Evolutionary conservation across 2,113 vertebrate genomes (phyloP).

Genomic region (Entomyzon cyanotis): DNA sequence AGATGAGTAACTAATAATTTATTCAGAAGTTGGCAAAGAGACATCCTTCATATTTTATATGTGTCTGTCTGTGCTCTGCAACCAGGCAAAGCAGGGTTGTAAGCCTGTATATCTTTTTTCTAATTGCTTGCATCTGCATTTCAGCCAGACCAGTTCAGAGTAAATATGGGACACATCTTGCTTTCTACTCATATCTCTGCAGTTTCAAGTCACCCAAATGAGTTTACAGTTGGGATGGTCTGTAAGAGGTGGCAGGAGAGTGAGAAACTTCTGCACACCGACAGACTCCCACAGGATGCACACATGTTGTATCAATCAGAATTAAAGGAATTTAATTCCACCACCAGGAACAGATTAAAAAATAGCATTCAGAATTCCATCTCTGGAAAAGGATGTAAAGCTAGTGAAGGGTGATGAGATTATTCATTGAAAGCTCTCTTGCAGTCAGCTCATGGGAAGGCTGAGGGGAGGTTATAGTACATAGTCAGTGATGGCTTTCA

Average conservation of each 20-base stretch:
- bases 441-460: background rate
- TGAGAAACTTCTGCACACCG: background rate
- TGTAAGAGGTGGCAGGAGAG: background rate
- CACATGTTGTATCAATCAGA: background rate
- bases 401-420: background rate
- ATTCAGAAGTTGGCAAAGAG: background rate
- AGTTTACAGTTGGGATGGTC: background rate
- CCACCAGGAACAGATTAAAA: background rate
- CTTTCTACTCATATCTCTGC: background rate
- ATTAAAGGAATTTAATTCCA: background rate
- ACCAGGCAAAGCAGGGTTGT: background rate
- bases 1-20: background rate
- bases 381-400: background rate
- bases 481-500: background rate
- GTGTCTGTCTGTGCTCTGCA: background rate
- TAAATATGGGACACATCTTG: background rate
- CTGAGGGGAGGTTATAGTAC: background rate
- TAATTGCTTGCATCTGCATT: background rate
- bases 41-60: conserved; percentile 2
- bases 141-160: background rate
- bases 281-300: background rate
- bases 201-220: background rate
- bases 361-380: background rate
- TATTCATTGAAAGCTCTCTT: background rate
- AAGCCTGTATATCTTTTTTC: background rate